Percentiles rank a stretch among this genome's conserved stretches.
phyloP scores from a whole-genome alignment of 2,888 invertebrate genomes.

The Gonocerus acuteangulatus region DNA sequence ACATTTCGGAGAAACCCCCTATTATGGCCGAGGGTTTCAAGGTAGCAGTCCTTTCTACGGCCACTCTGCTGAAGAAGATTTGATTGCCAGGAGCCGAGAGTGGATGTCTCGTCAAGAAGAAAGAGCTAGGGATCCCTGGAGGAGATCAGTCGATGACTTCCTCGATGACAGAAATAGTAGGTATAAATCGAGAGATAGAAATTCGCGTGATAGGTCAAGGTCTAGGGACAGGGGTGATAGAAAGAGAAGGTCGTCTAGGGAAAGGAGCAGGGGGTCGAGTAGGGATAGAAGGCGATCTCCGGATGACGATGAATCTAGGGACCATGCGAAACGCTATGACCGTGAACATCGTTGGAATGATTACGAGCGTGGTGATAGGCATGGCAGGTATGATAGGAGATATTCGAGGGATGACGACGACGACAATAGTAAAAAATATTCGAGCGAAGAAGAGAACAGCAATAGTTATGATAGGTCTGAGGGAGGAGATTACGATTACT shows the following conservation, averaged over 20 bases:
- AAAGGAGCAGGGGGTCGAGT: slow-evolving; percentile 36
- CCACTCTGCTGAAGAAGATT: slow-evolving; percentile 30
- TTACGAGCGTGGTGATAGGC: slow-evolving; percentile 22
- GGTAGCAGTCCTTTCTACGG: slow-evolving; percentile 23
- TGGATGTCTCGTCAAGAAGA: slow-evolving; percentile 33
- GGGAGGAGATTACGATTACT: slow-evolving; percentile 29
- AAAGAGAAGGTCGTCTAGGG: slow-evolving; percentile 39
- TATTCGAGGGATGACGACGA: slow-evolving; percentile 29
- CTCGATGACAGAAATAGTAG: slow-evolving; percentile 35
- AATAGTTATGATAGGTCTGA: slow-evolving; percentile 27
- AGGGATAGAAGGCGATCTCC: slow-evolving; percentile 26
- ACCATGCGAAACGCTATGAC: slow-evolving; percentile 14
- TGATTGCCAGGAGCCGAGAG: slow-evolving; percentile 33
- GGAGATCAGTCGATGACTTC: slow-evolving; percentile 37
- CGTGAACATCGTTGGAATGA: slow-evolving; percentile 18
- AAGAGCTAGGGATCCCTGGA: slow-evolving; percentile 34
- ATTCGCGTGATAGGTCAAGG: slow-evolving; percentile 35
- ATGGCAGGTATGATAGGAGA: slow-evolving; percentile 27
- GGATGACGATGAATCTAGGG: slow-evolving; percentile 21
- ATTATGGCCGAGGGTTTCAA: slow-evolving; percentile 5
- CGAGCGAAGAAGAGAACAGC: slow-evolving; percentile 32
- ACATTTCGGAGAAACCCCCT: slow-evolving; percentile 31
- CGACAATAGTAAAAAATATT: slow-evolving; percentile 29
- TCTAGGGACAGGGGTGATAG: slow-evolving; percentile 36
- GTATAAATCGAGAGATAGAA: slow-evolving; percentile 33